A percentile compares a stretch with the other conserved stretches of the same genome.
These are phyloP conservation scores for Steinernema feltiae DNA, from an alignment of 1,140 invertebrate species.

Conservation along the genomic window DNA sequence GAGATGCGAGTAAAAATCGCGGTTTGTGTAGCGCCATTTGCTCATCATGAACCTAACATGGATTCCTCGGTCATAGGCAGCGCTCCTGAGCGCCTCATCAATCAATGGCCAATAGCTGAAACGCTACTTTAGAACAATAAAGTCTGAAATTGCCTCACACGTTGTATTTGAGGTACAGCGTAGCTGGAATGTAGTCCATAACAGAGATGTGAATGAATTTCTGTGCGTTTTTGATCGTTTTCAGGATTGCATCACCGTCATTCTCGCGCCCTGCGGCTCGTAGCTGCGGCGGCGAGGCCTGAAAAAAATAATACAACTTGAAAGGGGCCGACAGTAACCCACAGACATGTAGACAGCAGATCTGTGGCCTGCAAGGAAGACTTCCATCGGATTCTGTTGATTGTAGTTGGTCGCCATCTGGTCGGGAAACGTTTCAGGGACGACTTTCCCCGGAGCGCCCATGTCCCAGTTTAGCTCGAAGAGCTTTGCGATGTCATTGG, in stretches of 20 bases:
- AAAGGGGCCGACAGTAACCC: background rate
- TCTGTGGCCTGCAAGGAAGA: background rate
- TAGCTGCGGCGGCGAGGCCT: constrained; percentile 83
- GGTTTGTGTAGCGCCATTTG: constrained; percentile 76
- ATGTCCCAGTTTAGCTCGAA: constrained; percentile 84
- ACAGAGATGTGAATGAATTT: constrained; percentile 83
- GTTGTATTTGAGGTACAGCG: constrained; percentile 62
- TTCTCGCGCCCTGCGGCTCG: constrained; percentile 71
- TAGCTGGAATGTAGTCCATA: constrained; percentile 85
- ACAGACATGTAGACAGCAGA: constrained; percentile 19
- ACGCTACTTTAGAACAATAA: background rate
- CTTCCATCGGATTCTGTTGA: constrained; percentile 4
- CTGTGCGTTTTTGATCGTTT: constrained; percentile 73
- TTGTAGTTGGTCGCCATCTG: constrained; percentile 15
- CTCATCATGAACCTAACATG: constrained; percentile 75
- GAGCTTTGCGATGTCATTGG: constrained; percentile 76
- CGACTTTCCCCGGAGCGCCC: constrained; percentile 61
- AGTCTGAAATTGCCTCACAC: background rate
- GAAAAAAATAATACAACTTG: constrained; percentile 24
- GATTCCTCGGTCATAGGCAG: constrained; percentile 71
- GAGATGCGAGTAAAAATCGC: constrained; percentile 50
- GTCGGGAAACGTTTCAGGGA: constrained; percentile 10
- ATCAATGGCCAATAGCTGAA: constrained; percentile 76
- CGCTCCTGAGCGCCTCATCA: constrained; percentile 75
- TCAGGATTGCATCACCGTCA: constrained; percentile 76